Conservation (phyloP, 2,113 vertebrate genomes). For the Emydocephalus ijimae region DNA sequence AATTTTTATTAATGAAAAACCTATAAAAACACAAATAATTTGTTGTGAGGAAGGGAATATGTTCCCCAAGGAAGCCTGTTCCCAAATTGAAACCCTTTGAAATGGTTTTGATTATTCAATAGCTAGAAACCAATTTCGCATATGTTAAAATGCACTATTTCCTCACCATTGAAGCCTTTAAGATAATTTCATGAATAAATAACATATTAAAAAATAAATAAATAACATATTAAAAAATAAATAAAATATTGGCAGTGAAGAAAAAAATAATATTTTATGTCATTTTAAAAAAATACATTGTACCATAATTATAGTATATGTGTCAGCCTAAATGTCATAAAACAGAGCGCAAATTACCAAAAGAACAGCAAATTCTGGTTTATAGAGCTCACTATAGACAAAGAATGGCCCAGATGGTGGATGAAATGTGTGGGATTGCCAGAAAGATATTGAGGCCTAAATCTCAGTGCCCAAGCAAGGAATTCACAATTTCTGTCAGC, state of each 20-base stretch:
- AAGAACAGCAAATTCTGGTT: background rate
- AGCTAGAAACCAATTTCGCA: background rate
- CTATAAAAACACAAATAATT: background rate
- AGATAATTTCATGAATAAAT: background rate
- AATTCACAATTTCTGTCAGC: background rate
- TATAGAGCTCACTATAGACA: background rate
- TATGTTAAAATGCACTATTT: background rate
- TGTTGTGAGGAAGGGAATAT: background rate
- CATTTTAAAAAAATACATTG: background rate
- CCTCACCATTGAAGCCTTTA: background rate
- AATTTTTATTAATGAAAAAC: background rate
- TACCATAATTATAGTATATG: too few species aligned
- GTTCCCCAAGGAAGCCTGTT: background rate
- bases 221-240: background rate
- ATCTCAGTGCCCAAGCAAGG: background rate
- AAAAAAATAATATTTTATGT: background rate
- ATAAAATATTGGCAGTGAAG: too few species aligned
- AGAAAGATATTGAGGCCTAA: background rate
- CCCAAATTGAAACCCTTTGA: background rate
- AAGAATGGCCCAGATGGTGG: background rate
- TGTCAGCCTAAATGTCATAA: background rate
- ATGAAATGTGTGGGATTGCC: background rate
- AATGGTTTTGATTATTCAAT: background rate
- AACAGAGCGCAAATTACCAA: background rate
- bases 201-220: background rate